Evolutionary conservation across 2,888 invertebrate genomes (phyloP).

Genomic region (Mythimna vitellina): DNA sequence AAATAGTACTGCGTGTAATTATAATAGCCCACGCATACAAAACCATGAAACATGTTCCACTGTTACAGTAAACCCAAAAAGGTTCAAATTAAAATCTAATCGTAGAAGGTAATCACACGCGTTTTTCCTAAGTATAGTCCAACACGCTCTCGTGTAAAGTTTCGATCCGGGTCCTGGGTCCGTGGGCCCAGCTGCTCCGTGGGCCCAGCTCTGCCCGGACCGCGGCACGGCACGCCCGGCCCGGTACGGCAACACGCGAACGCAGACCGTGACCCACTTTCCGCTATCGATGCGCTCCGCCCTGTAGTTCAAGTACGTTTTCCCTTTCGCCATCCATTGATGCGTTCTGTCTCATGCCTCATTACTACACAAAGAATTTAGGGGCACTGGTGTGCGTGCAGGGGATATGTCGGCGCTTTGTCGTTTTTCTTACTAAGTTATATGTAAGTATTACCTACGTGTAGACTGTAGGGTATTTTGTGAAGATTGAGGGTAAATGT

Average conservation of each 20-base stretch:
- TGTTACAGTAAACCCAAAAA: constrained; percentile 3
- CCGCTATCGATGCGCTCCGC: constrained; percentile 80
- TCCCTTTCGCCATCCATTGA: constrained; percentile 80
- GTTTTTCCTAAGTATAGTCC: constrained; percentile 32
- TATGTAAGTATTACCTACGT: constrained; percentile 2
- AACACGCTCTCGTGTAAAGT: constrained; percentile 42
- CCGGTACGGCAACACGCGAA: constrained; percentile 68
- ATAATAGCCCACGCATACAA: constrained; percentile 2
- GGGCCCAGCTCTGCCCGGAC: constrained; percentile 53
- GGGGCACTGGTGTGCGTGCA: constrained; percentile 41
- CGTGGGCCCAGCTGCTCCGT: constrained; percentile 43
- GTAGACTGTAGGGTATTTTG: constrained; percentile 8
- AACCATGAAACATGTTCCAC: constrained; percentile 4
- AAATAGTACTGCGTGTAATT: background rate
- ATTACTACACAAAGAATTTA: constrained; percentile 49
- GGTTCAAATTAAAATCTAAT: constrained; percentile 24
- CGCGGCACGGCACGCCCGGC: constrained; percentile 11
- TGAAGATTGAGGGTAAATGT: constrained; percentile 29
- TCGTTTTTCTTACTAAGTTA: constrained; percentile 32
- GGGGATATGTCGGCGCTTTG: constrained; percentile 21
- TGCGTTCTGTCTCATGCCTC: constrained; percentile 64
- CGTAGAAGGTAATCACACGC: constrained; percentile 30
- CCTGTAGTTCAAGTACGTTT: constrained; percentile 80
- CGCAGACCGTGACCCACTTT: constrained; percentile 83
- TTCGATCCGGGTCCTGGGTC: constrained; percentile 28